These are phyloP conservation scores for Cynopterus sphinx DNA, from an alignment of 2,797 vertebrate species.

Conservation along the genomic window DNA sequence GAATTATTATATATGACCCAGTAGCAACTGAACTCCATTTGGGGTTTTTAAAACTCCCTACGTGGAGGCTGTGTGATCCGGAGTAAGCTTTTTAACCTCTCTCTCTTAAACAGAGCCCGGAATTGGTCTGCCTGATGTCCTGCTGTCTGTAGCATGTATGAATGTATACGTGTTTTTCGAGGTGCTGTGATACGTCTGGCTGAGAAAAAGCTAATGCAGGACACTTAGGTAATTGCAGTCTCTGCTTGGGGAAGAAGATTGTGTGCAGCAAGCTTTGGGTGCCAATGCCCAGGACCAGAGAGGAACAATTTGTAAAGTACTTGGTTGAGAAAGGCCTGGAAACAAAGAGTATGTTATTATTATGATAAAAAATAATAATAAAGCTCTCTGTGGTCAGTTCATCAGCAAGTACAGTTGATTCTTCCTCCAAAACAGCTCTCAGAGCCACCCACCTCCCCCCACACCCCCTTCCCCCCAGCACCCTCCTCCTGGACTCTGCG, in stretches of 20 bases:
- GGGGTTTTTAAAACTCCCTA: background rate
- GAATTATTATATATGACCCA: background rate
- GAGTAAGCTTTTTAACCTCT: background rate
- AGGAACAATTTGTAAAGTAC: background rate
- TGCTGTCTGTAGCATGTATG: background rate
- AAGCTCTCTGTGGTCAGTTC: background rate
- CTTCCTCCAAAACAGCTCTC: background rate
- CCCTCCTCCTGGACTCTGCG: fast-evolving
- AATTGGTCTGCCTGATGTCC: background rate
- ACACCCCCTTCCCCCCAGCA: fast-evolving
- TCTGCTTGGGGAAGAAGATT: background rate
- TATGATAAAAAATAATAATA: background rate
- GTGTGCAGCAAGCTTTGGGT: background rate
- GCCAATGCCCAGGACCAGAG: background rate
- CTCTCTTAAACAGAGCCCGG: background rate
- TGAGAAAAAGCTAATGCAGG: background rate
- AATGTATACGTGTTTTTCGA: too few species aligned
- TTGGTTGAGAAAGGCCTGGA: background rate
- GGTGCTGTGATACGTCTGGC: fast-evolving
- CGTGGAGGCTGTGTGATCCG: background rate
- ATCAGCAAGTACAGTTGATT: background rate
- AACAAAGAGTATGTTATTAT: background rate
- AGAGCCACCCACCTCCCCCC: too few species aligned
- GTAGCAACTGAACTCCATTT: background rate
- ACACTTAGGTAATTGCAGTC: too few species aligned